A percentile compares a stretch with the other conserved stretches of the same genome.
Evolutionary conservation across 2,113 vertebrate genomes (phyloP).

Genomic region (Cyanoramphus novaezelandiae): DNA sequence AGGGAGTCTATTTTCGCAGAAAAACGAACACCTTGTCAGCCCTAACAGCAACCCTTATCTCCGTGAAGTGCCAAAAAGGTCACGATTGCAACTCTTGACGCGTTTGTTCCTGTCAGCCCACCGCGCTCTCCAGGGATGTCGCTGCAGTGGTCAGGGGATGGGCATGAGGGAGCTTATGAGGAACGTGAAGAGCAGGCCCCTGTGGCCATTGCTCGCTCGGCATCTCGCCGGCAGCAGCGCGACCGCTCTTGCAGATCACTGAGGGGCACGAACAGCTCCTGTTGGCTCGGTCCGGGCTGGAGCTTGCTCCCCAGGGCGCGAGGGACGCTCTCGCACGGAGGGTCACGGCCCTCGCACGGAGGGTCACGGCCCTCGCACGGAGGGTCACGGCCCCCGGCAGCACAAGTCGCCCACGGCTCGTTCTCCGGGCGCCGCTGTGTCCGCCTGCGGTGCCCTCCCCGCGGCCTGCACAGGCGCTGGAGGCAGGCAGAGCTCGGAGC

Average conservation of each 20-base stretch:
- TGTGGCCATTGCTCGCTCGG: fast-evolving
- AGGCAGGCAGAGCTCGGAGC: background rate
- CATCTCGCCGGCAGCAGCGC: background rate
- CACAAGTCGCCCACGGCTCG: fast-evolving
- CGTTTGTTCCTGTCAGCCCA: background rate
- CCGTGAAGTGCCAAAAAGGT: background rate
- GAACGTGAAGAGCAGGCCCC: background rate
- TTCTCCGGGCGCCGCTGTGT: background rate
- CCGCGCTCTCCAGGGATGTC: fast-evolving
- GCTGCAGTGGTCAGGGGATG: background rate
- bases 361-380: fast-evolving
- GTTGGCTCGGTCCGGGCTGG: no score
- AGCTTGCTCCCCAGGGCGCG: background rate
- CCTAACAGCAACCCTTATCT: background rate
- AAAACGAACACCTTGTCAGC: background rate
- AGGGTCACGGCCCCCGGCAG: fast-evolving
- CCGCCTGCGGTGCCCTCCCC: background rate
- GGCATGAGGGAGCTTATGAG: background rate
- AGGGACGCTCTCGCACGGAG: no score
- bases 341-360: fast-evolving
- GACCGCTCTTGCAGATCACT: background rate
- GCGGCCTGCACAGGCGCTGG: background rate
- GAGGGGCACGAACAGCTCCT: fast-evolving
- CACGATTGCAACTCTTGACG: fast-evolving
- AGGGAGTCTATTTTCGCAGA: background rate